Conservation (phyloP, 2,888 invertebrate genomes). For the Leucoma salicis region DNA sequence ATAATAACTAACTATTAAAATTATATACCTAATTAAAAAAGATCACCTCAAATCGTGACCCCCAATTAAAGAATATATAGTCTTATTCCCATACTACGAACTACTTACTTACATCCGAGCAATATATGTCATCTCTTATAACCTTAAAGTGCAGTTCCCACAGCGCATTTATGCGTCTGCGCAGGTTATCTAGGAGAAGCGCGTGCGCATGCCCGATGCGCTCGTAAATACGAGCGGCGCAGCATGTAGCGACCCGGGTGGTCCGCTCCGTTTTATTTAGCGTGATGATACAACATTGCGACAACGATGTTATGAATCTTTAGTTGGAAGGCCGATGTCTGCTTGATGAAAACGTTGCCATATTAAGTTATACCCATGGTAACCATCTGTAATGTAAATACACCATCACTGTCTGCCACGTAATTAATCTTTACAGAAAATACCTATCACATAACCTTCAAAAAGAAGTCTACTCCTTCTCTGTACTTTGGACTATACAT, state of each 20-base stretch:
- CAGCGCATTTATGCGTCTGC: slow-evolving; percentile 28
- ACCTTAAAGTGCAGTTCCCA: slow-evolving; percentile 20
- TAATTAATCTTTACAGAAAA: no score
- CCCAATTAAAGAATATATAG: no score
- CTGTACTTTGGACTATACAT: no score
- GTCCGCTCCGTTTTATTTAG: slow-evolving; percentile 47
- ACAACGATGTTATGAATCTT: slow-evolving; percentile 9
- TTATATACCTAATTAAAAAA: no score
- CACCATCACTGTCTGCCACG: no score
- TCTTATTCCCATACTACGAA: no score
- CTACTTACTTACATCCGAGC: no score
- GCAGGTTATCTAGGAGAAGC: slow-evolving; percentile 43
- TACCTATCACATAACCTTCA: no score
- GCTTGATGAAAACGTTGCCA: slow-evolving; percentile 7
- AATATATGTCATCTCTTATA: slow-evolving; percentile 4
- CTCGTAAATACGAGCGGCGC: slow-evolving; percentile 55
- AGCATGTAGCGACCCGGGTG: slow-evolving; percentile 62
- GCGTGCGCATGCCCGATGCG: slow-evolving; percentile 35
- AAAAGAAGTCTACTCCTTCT: no score
- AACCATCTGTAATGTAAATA: slow-evolving; percentile 1
- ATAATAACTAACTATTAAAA: no score
- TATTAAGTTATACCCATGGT: background rate
- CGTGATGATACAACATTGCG: slow-evolving; percentile 32
- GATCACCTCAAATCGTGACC: no score
- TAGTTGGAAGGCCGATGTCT: slow-evolving; percentile 15